Percentiles rank a stretch among this genome's conserved stretches.
Conservation (phyloP, 2,797 vertebrate genomes). For the Denticeps clupeoides region DNA sequence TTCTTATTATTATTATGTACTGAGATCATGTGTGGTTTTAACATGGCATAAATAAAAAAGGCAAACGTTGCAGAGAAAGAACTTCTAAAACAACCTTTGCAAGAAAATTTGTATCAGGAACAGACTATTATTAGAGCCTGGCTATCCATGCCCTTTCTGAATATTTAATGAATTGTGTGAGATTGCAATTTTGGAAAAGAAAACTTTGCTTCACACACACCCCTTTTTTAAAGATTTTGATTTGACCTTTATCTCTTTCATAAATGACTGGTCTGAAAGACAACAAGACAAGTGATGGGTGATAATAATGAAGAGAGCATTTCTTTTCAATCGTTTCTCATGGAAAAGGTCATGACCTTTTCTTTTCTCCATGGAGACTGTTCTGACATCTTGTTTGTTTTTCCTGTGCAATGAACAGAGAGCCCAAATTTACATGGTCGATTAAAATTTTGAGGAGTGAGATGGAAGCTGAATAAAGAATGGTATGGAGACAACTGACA, state of each 20-base stretch:
- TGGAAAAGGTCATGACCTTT: background rate
- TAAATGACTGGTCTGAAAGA: no score
- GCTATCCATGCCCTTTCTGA: constrained; percentile 2
- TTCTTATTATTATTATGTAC: no score
- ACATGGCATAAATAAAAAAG: no score
- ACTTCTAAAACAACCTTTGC: background rate
- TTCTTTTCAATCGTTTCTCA: background rate
- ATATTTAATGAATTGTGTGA: constrained; percentile 3
- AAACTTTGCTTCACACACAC: constrained; percentile 1
- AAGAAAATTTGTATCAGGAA: background rate
- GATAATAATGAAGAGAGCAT: background rate
- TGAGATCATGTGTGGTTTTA: no score
- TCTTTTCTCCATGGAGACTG: background rate
- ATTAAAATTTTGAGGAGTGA: no score
- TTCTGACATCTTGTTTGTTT: constrained; percentile 24
- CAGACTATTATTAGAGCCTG: background rate
- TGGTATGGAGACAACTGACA: no score
- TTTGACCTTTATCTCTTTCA: background rate
- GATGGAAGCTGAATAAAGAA: no score
- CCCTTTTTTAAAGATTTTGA: background rate
- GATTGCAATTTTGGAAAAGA: constrained; percentile 1
- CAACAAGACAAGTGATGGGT: background rate
- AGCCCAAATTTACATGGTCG: no score
- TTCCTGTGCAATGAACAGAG: no score
- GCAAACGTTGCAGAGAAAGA: no score